Conservation (phyloP, 1,140 invertebrate species). For the Centruroides sculpturatus region DNA sequence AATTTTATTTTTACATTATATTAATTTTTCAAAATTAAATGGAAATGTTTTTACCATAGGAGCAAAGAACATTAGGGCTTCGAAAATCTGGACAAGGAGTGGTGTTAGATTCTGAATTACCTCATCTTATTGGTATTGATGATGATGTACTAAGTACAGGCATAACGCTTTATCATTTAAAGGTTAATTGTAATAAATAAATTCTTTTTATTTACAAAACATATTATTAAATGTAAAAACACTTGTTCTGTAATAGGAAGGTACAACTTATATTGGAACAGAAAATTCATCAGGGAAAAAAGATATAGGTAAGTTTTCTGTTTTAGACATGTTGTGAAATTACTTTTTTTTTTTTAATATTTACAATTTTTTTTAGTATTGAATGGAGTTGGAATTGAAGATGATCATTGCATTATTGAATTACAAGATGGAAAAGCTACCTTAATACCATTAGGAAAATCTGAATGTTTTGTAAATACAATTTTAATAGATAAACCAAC, state of each 20-base stretch:
- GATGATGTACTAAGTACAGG: constrained; percentile 62
- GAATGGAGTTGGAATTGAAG: constrained; percentile 57
- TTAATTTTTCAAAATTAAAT: too few species aligned
- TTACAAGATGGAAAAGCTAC: constrained; percentile 57
- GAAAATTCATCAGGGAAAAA: constrained; percentile 46
- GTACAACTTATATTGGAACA: constrained; percentile 42
- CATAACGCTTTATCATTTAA: constrained; percentile 78
- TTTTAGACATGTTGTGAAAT: neutral
- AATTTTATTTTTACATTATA: too few species aligned
- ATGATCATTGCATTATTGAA: constrained; percentile 66
- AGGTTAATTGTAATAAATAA: constrained; percentile 32
- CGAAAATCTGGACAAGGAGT: constrained; percentile 68
- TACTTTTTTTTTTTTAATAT: constrained; percentile 9
- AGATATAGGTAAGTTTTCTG: constrained; percentile 45
- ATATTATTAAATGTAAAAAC: too few species aligned
- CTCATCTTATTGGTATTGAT: constrained; percentile 81
- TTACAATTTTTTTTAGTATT: constrained; percentile 25
- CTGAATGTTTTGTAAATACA: constrained; percentile 73
- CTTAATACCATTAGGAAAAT: constrained; percentile 48
- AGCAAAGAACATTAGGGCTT: constrained; percentile 68
- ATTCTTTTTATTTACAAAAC: too few species aligned
- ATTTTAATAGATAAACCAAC: constrained; percentile 54
- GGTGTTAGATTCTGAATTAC: constrained; percentile 78
- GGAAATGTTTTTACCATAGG: constrained; percentile 31
- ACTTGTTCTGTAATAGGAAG: constrained; percentile 27